Percentiles rank a stretch among this genome's conserved stretches.
Evolutionary conservation across 2,888 invertebrate genomes (phyloP).

Genomic region (Gortyna flavago): DNA sequence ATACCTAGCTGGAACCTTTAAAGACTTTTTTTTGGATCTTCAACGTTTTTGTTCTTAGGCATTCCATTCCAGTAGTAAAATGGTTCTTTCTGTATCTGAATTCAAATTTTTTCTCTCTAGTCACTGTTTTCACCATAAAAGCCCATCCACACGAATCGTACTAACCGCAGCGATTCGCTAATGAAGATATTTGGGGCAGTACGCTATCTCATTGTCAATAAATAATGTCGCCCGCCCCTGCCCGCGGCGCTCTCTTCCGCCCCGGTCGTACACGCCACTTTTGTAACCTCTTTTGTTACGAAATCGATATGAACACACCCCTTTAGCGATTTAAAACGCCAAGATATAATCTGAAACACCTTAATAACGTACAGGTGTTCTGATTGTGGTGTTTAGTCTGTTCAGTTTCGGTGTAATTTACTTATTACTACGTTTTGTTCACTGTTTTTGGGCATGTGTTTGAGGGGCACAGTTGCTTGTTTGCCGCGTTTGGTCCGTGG

Average conservation of each 20-base stretch:
- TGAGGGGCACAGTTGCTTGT: too few species aligned
- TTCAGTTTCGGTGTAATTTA: slow-evolving; percentile 48
- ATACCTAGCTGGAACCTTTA: neutral
- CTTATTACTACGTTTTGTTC: slow-evolving; percentile 33
- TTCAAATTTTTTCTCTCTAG: neutral
- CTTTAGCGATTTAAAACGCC: slow-evolving; percentile 65
- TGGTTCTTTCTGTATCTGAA: neutral
- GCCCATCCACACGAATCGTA: slow-evolving; percentile 68
- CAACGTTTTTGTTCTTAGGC: neutral
- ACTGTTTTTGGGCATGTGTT: neutral
- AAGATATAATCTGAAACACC: slow-evolving; percentile 65
- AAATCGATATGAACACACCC: slow-evolving; percentile 78
- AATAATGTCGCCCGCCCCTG: slow-evolving; percentile 76
- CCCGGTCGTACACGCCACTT: slow-evolving; percentile 51
- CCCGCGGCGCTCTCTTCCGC: slow-evolving; percentile 70
- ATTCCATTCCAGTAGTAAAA: neutral
- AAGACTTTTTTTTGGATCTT: neutral
- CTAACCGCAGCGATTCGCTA: slow-evolving; percentile 76
- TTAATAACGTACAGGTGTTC: slow-evolving; percentile 69
- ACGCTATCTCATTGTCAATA: slow-evolving; percentile 81
- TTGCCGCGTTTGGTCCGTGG: too few species aligned
- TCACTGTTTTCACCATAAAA: slow-evolving; percentile 16
- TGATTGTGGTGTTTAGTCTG: slow-evolving; percentile 59
- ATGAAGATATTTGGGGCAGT: slow-evolving; percentile 83
- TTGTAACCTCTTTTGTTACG: slow-evolving; percentile 75